phyloP scores from a whole-genome alignment of 2,113 vertebrate genomes.

The Bucco capensis region DNA sequence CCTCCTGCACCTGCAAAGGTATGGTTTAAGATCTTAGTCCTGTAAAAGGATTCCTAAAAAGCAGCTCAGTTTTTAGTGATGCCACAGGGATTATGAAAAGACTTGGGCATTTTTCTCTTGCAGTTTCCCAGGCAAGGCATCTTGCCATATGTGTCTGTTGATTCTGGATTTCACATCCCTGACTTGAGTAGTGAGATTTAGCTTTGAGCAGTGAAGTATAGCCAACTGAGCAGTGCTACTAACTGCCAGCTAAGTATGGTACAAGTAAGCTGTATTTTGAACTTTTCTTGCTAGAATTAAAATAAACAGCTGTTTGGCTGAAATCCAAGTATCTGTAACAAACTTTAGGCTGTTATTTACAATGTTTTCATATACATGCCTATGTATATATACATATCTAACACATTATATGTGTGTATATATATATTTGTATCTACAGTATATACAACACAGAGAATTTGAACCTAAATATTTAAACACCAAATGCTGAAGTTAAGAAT shows the following conservation, averaged over 20 bases:
- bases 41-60: background rate
- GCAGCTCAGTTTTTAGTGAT: background rate
- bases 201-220: background rate
- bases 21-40: background rate
- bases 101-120: background rate
- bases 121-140: background rate
- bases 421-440: background rate
- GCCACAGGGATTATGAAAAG: background rate
- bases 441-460: background rate
- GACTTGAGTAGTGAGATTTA: too few species aligned
- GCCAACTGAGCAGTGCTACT: background rate
- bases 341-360: background rate
- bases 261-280: background rate
- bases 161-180: background rate
- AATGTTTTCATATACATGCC: background rate
- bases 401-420: background rate
- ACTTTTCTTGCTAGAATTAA: background rate
- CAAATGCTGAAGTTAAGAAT: background rate
- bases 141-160: background rate
- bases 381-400: background rate
- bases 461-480: background rate
- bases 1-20: background rate
- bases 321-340: background rate
- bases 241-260: background rate
- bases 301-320: background rate